phyloP scores from a whole-genome alignment of 1,140 invertebrate species.

The Sycophaga agraensis region DNA sequence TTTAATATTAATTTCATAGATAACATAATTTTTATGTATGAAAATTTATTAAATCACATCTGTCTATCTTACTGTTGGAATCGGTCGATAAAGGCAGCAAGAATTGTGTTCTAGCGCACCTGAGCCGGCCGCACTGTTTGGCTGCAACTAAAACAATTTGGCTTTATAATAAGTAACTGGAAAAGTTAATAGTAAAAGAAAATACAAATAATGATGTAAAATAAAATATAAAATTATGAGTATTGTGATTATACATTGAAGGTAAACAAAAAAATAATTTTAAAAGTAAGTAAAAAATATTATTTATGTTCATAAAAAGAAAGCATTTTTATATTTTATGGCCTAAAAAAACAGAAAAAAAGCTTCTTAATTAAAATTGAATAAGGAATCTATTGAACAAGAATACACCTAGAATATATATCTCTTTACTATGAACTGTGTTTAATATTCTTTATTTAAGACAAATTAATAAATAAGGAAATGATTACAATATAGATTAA shows the following conservation, averaged over 20 bases:
- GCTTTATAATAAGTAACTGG: conserved; percentile 16
- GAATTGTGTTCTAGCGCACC: conserved; percentile 95
- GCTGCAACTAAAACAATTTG: conserved; percentile 80
- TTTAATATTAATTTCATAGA: background rate
- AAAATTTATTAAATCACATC: background rate
- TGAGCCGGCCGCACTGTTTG: conserved; percentile 90
- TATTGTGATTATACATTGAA: conserved; percentile 21
- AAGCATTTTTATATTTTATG: no score
- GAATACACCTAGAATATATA: background rate
- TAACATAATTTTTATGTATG: background rate
- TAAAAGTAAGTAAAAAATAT: background rate
- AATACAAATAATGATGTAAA: conserved; percentile 22
- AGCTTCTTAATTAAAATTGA: no score
- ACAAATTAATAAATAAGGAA: conserved; percentile 12
- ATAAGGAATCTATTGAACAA: no score
- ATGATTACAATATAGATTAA: conserved; percentile 23
- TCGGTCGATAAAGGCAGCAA: conserved; percentile 81
- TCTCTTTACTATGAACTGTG: background rate
- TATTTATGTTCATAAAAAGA: no score
- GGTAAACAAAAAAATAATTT: background rate
- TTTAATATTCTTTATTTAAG: no score
- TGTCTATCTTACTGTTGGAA: conserved; percentile 58
- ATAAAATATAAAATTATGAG: conserved; percentile 31
- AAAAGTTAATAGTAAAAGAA: conserved; percentile 10
- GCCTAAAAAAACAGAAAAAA: no score